These are phyloP conservation scores for Acanthisitta chloris DNA, from an alignment of 2,113 vertebrate species.

Conservation along the genomic window DNA sequence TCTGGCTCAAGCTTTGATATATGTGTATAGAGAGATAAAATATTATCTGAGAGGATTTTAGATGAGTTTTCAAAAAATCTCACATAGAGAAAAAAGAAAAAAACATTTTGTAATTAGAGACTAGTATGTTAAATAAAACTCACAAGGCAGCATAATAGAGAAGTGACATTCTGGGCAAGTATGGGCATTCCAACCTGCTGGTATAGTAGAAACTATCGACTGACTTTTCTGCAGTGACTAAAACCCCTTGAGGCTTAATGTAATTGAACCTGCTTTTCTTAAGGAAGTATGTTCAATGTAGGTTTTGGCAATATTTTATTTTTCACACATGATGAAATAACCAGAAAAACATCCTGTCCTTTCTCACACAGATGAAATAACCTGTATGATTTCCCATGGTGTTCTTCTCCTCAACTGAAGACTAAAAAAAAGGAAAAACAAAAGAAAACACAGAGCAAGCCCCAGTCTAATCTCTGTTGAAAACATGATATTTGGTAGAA, in stretches of 20 bases:
- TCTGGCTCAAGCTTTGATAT: not conserved
- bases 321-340: constrained; percentile 26
- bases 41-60: not conserved
- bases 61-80: not conserved
- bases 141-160: not conserved
- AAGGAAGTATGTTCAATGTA: constrained; percentile 7
- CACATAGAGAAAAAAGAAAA: not conserved
- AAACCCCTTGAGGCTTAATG: constrained; percentile 16
- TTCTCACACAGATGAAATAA: constrained; percentile 18
- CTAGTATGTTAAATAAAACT: not conserved
- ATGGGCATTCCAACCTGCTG: not conserved
- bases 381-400: not conserved
- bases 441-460: not conserved
- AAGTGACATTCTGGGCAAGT: not conserved
- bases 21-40: not conserved
- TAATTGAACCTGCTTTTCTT: constrained; percentile 34
- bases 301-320: constrained; percentile 32
- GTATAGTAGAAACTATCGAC: not conserved
- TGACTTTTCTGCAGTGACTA: constrained; percentile 36
- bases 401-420: not conserved
- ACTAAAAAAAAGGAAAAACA: not conserved
- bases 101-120: not conserved
- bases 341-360: constrained; percentile 52
- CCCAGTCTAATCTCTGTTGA: not conserved
- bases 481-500: not conserved